Evolutionary conservation across 2,888 invertebrate species (phyloP), one percentile per base, ranked within the genome.

Genomic region (Harpalus rufipes): DNA sequence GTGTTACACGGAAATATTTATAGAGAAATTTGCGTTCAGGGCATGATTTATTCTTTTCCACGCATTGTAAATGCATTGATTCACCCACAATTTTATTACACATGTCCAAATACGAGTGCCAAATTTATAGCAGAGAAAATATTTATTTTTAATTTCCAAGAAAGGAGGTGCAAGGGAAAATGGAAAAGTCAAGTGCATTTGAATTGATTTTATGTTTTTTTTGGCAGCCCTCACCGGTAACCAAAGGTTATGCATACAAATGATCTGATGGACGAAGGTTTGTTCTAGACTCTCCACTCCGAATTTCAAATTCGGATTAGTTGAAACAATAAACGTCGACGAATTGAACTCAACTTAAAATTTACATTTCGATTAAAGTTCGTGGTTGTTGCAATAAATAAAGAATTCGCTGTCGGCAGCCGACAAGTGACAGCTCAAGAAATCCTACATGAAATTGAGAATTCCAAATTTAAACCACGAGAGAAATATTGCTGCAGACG

Each of bases 281-380:
- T 84, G 65, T 61, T 78, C 56, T 63, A 51, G 78, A 65, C 51
- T 59, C 51, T 63, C 51, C 78, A 84, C 84, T 76, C 51, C 84
- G 84, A 84, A 84, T 84, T 84, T 84, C 76, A 84, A 84, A 84
- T 84, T 84, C 78, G 78, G 84, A 84, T 84, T 84, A 84, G 76
- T 63, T 76, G 78, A 63, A 84, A 63, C 61, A 78, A 65, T 76
- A 84, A 84, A 76, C 84, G 44, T 58, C 68, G 72, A 82, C 39
- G 61, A 83, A 74, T 74, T 21, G 83, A 83, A 72, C 18, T 56
- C 44, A 44, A 78, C 51, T 78, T 83, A 61, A 84, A 84, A 84
- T 76, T 84, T 63, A 78, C 78, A 84, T 76, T 84, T 84, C 84
- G 76, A 84, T 76, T 84, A 84, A 84, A 84, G 63, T 78, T 65